Base-by-base conservation (phyloP, 1,140 invertebrate species). In the Physella acuta region DNA sequence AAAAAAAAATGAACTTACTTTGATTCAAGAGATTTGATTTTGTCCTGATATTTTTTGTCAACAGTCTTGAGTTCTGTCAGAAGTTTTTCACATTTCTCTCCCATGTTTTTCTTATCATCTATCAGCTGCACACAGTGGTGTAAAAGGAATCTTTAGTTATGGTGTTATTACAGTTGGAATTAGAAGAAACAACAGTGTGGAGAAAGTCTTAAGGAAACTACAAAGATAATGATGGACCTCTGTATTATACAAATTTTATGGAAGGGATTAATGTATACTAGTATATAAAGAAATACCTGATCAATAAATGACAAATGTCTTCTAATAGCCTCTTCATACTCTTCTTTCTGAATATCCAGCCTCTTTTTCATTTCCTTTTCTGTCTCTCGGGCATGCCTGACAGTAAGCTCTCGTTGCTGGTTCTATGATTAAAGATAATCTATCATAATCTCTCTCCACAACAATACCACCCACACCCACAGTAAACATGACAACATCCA, bases 251-350 rank as follows among this genome's bases (percentile, higher is more conserved):
- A n/a, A n/a, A n/a, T n/a, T n/a, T n/a, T n/a, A n/a, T n/a, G n/a
- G n/a, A n/a, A n/a, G n/a, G n/a, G n/a, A n/a, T n/a, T n/a, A n/a
- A n/a, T n/a, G n/a, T n/a, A n/a, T n/a, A n/a, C n/a, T n/a, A n/a
- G n/a, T n/a, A n/a, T n/a, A n/a, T n/a, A n/a, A 58, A 70, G 14
- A 30, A 36, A 37, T 72, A 84, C 83, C 76, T 85, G 84, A 76
- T 86, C 85, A 72, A 86, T 85, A 71, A 86, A 86, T 39, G 76
- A 78, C n/a, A 86, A 70, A 74, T 86, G 85, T 68, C 84, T 73
- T 71, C 85, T 83, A 33, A 86, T 83, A 8, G 84, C 78, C 63
- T 84, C 81, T 70, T 86, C 84, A 76, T 85, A 85, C 72, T 86
- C 81, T 49, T 84, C 78, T 73, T 85, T 85, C 74, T 85, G 84